Base-by-base conservation (phyloP, 2,797 vertebrate genomes). In the Hippoglossus hippoglossus region DNA sequence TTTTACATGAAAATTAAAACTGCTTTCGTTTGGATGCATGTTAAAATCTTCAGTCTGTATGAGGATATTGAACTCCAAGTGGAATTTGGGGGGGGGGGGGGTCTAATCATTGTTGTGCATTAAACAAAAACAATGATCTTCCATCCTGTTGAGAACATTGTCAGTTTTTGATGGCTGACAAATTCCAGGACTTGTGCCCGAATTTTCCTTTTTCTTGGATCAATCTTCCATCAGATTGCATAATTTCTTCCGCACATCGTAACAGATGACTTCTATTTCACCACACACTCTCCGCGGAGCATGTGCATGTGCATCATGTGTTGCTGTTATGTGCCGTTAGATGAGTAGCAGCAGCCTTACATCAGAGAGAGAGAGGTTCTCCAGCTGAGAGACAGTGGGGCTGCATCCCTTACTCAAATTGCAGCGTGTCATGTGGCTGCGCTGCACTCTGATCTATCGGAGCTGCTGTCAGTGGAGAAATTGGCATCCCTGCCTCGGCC, bases 381-480 rank as follows among this genome's bases (percentile, higher is more conserved):
- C 16, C 44, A 46, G 44, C 6, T 46, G 44, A 19, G 44, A 19
- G 16, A 19, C 44, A 46, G 44, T 5, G 12, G 41, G 49, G 58
- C 50, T 56, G 25, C 12, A 13, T 80, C 39, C 54, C 4, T 50
- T 46, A 5, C 71, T 83, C 59, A 75, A 73, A 73, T 51, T 50
- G 28, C 46, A 4, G 49, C 47, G 9, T 31, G 13, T 67, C 62
- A 63, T 41, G 41, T 51, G 22, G 49, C 50, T 54, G 57, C 41
- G 18, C 36, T 44, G 63, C 52, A 46, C 25, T 63, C 39, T 39
- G 75, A 67, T 84, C 39, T 74, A 57, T 25, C 31, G 31, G 36
- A 62, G 67, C 76, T 76, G 41, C 65, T 55, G 72, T 82, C 71
- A 31, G 60, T 5, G 26, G 31, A 55, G 49, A 74, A 79, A 79